A percentile compares a stretch with the other conserved stretches of the same genome.
phyloP scores from a whole-genome alignment of 2,113 vertebrate species.

The Aegotheles bennettii region DNA sequence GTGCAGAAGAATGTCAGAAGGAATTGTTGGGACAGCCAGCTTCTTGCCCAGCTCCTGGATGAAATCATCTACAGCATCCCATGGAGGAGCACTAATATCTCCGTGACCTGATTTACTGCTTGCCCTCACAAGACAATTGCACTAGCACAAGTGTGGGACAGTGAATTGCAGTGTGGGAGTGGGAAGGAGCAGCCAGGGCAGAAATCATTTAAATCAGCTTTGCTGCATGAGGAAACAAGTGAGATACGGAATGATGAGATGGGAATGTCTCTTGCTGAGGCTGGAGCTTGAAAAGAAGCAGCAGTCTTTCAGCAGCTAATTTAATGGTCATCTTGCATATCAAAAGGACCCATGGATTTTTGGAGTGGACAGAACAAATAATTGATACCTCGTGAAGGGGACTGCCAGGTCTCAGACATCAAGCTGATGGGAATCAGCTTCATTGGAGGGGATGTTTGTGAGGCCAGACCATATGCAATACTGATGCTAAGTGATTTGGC shows the following conservation, averaged over 20 bases:
- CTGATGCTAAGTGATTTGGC: neutral
- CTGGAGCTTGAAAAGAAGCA: neutral
- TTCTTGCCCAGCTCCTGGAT: neutral
- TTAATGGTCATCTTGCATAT: neutral
- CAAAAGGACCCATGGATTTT: constrained; percentile 24
- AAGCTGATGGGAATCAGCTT: constrained; percentile 26
- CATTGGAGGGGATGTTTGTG: neutral
- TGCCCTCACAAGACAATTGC: neutral
- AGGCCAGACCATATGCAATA: neutral
- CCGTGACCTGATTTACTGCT: neutral
- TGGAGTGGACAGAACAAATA: constrained; percentile 18
- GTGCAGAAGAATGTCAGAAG: neutral
- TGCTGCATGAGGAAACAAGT: neutral
- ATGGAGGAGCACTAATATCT: neutral
- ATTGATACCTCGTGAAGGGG: neutral
- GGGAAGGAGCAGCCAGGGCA: neutral
- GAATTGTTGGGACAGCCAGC: neutral
- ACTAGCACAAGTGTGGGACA: accelerated
- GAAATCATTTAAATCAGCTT: neutral
- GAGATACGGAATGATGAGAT: neutral
- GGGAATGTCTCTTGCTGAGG: neutral
- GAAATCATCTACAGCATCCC: neutral
- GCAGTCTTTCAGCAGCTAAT: neutral
- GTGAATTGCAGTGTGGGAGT: neutral
- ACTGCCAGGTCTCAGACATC: neutral